Evolutionary conservation across 2,888 invertebrate species (phyloP).

Genomic region (Mantis religiosa): DNA sequence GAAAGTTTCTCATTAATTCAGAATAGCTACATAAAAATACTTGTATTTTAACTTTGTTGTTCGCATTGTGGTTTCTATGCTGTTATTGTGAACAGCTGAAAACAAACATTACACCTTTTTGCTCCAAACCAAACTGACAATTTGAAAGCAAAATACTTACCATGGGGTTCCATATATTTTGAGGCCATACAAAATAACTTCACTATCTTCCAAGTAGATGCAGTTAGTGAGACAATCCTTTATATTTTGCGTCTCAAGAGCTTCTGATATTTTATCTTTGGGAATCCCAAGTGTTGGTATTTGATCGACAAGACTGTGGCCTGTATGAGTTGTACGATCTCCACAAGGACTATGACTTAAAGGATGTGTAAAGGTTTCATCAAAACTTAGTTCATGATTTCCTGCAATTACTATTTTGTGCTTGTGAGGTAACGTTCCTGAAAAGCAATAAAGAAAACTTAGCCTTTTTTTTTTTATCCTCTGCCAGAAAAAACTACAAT

Average conservation of each 20-base stretch:
- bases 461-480: not conserved
- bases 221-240: constrained; percentile 69
- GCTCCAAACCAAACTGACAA: no score
- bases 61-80: no score
- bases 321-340: constrained; percentile 48
- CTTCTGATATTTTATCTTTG: constrained; percentile 59
- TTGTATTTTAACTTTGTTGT: no score
- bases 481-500: not conserved
- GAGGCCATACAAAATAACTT: constrained; percentile 63
- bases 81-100: no score
- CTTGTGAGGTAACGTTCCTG: constrained; percentile 65
- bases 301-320: constrained; percentile 53
- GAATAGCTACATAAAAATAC: no score
- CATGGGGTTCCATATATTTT: constrained; percentile 81
- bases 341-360: constrained; percentile 36
- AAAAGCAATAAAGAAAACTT: constrained; percentile 28
- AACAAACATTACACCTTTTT: no score
- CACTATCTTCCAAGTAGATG: constrained; percentile 69
- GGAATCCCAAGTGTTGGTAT: constrained; percentile 63
- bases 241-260: constrained; percentile 61
- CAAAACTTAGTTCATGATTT: constrained; percentile 82
- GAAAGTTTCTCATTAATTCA: no score
- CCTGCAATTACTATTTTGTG: constrained; percentile 81
- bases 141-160: constrained; percentile 44
- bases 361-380: constrained; percentile 61